Evolutionary conservation across 2,797 vertebrate genomes (phyloP).

Genomic region (Macropodus opercularis): DNA sequence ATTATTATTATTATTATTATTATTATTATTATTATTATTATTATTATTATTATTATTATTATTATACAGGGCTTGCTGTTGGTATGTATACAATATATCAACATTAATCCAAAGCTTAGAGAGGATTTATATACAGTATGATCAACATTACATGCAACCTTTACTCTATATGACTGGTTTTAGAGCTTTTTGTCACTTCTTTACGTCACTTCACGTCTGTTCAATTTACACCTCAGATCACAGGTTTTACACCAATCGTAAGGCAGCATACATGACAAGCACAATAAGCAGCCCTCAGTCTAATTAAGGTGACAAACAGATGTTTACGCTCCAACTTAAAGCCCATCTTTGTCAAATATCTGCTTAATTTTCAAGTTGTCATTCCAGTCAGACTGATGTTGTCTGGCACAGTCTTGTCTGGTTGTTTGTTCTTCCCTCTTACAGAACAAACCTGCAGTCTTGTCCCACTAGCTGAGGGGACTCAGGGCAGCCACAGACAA

Average conservation of each 20-base stretch:
- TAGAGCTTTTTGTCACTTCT: not conserved
- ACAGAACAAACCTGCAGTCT: constrained; percentile 4
- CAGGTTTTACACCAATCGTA: constrained; percentile 9
- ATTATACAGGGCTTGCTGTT: too few relatives aligned
- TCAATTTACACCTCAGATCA: constrained; percentile 35
- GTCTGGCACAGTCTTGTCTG: constrained; percentile 20
- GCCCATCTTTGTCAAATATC: constrained; percentile 30
- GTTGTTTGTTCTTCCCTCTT: constrained; percentile 8
- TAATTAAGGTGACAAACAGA: constrained; percentile 63
- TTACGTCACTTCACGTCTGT: too few relatives aligned
- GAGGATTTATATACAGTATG: too few relatives aligned
- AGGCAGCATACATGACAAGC: constrained; percentile 19
- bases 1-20: too few relatives aligned
- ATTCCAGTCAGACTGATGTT: constrained; percentile 20
- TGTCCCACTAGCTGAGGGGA: not conserved
- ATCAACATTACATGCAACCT: too few relatives aligned
- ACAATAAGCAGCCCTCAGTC: constrained; percentile 27
- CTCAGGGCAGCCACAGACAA: not conserved
- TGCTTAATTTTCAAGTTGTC: constrained; percentile 46
- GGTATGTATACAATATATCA: too few relatives aligned
- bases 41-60: too few relatives aligned
- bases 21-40: too few relatives aligned
- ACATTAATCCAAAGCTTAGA: too few relatives aligned
- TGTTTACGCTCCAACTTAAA: constrained; percentile 48
- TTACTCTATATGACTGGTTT: too few relatives aligned